phyloP scores from a whole-genome alignment of 2,113 vertebrate genomes.

The Opisthocomus hoazin region DNA sequence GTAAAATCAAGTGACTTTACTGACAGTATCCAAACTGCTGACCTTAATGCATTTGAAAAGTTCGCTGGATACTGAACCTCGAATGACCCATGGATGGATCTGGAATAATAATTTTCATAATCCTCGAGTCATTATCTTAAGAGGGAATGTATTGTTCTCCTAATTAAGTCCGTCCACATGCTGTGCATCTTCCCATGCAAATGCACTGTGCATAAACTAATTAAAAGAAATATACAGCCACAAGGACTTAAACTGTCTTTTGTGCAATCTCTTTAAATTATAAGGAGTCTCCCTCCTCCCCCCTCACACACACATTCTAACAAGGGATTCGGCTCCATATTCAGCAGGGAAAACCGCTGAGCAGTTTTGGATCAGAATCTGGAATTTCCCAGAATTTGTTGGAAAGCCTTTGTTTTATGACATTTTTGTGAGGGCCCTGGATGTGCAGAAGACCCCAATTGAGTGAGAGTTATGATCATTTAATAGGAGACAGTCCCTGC shows the following conservation, averaged over 20 bases:
- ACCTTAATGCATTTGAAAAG: constrained; percentile 67
- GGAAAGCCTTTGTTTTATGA: constrained; percentile 31
- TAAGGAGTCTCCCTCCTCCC: constrained; percentile 22
- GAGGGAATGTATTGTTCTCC: constrained; percentile 70
- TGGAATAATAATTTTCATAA: constrained; percentile 74
- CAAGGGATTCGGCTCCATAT: neutral
- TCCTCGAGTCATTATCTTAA: constrained; percentile 74
- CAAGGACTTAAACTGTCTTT: constrained; percentile 68
- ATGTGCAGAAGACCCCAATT: constrained; percentile 38
- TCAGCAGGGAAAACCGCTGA: constrained; percentile 34
- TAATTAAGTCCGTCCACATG: constrained; percentile 72
- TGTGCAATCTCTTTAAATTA: constrained; percentile 62
- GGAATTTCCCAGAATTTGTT: constrained; percentile 34
- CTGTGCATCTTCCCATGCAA: constrained; percentile 73
- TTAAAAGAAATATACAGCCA: constrained; percentile 73
- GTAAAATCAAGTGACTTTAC: constrained; percentile 59
- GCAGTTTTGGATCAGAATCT: constrained; percentile 30
- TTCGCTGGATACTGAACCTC: constrained; percentile 66
- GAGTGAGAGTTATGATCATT: constrained; percentile 27
- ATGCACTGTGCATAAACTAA: constrained; percentile 72
- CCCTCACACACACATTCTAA: neutral
- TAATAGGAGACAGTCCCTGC: constrained; percentile 41
- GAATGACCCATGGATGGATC: constrained; percentile 64
- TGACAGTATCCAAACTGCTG: constrained; percentile 63
- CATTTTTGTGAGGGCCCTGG: constrained; percentile 19